Conservation (phyloP, 2,888 invertebrate genomes). For the Hipparchia sbordonii region DNA sequence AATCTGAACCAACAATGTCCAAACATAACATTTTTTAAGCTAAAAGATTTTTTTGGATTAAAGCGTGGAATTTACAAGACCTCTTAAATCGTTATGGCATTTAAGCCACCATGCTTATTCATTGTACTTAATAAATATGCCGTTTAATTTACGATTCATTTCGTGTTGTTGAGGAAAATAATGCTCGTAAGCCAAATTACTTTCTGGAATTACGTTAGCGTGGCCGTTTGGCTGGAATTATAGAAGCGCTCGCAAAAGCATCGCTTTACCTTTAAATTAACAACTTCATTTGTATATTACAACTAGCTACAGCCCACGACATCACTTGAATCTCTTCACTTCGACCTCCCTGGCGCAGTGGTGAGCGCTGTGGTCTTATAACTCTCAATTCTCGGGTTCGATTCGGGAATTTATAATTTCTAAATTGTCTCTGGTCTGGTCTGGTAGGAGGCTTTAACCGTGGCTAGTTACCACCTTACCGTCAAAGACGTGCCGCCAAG, state of each 20-base stretch:
- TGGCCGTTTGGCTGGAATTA: constrained; percentile 48
- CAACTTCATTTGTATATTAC: constrained; percentile 9
- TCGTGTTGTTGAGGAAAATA: constrained; percentile 49
- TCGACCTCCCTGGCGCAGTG: too few relatives aligned
- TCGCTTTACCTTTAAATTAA: constrained; percentile 23
- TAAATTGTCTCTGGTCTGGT: too few relatives aligned
- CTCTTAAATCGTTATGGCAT: constrained; percentile 13
- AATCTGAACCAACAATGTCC: constrained; percentile 1
- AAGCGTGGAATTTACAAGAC: constrained; percentile 1
- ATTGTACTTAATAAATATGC: constrained; percentile 47
- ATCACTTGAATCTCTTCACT: too few relatives aligned
- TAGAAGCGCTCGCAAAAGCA: constrained; percentile 27
- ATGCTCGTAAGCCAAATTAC: constrained; percentile 61
- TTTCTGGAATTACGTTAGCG: constrained; percentile 52
- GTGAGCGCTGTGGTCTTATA: too few relatives aligned
- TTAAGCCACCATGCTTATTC: constrained; percentile 11
- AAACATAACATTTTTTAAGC: background rate
- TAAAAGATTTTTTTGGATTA: background rate
- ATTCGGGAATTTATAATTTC: too few relatives aligned
- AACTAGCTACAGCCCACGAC: too few relatives aligned
- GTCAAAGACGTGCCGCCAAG: too few relatives aligned
- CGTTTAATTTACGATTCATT: constrained; percentile 59
- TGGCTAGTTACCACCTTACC: too few relatives aligned
- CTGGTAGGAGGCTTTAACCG: too few relatives aligned
- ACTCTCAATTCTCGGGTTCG: too few relatives aligned